Percentiles rank a stretch among this genome's conserved stretches.
Conservation (phyloP, 2,888 invertebrate genomes). For the Cryptocephalus primarius region DNA sequence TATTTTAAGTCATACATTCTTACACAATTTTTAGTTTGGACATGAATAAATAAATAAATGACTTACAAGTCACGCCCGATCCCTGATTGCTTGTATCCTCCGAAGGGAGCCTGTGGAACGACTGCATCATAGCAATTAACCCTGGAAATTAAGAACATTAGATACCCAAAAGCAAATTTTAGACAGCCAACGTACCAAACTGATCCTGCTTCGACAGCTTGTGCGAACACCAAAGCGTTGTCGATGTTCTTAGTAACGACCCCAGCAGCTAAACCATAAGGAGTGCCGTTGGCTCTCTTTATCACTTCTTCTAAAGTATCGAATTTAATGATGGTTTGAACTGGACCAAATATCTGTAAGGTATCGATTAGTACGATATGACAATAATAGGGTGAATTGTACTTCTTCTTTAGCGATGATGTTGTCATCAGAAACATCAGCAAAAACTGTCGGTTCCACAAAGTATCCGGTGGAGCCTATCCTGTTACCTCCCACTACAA, state of each 20-base stretch:
- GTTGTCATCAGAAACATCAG: slow-evolving; percentile 69
- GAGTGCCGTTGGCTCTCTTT: slow-evolving; percentile 68
- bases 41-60: slow-evolving; percentile 2
- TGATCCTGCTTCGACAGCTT: slow-evolving; percentile 66
- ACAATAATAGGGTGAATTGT: not conserved
- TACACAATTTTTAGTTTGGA: not conserved
- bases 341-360: slow-evolving; percentile 78
- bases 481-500: slow-evolving; percentile 64
- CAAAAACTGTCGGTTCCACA: slow-evolving; percentile 67
- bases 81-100: slow-evolving; percentile 81
- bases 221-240: slow-evolving; percentile 62
- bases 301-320: slow-evolving; percentile 68
- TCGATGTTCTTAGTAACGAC: slow-evolving; percentile 71
- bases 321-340: slow-evolving; percentile 77
- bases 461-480: slow-evolving; percentile 62
- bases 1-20: too few relatives aligned
- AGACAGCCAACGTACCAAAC: slow-evolving; percentile 52
- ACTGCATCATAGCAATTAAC: slow-evolving; percentile 65
- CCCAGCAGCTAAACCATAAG: slow-evolving; percentile 74
- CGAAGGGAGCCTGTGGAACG: slow-evolving; percentile 71
- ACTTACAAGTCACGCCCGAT: slow-evolving; percentile 68
- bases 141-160: slow-evolving; percentile 37
- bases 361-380: slow-evolving; percentile 1
- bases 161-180: slow-evolving; percentile 1
- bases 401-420: slow-evolving; percentile 68